Evolutionary conservation across 2,113 vertebrate species (phyloP).

Genomic region (Rhynchomys soricoides): DNA sequence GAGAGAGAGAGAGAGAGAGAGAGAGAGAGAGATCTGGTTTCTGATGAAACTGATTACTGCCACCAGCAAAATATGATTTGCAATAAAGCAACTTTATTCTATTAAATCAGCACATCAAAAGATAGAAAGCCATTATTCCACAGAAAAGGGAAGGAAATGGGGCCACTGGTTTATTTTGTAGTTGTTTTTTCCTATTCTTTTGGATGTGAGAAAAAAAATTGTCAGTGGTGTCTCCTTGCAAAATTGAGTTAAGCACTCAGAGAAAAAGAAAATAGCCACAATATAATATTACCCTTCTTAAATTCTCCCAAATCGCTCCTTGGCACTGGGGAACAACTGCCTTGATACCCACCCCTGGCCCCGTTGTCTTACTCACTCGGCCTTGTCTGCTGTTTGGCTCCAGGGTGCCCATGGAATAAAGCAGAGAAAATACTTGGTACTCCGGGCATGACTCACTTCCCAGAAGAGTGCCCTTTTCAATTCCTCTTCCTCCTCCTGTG

Average conservation of each 20-base stretch:
- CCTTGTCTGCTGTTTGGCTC: conserved; percentile 67
- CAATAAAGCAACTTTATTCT: background rate
- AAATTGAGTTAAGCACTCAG: conserved; percentile 69
- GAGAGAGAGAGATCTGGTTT: background rate
- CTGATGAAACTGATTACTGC: conserved; percentile 19
- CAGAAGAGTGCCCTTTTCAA: conserved; percentile 54
- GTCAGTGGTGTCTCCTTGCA: conserved; percentile 55
- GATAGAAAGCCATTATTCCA: conserved; percentile 64
- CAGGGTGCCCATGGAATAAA: conserved; percentile 61
- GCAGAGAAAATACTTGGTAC: conserved; percentile 64
- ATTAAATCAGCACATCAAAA: conserved; percentile 73
- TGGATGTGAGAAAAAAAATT: conserved; percentile 35
- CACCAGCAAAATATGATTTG: conserved; percentile 52
- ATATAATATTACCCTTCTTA: conserved; percentile 56
- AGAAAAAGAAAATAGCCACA: conserved; percentile 51
- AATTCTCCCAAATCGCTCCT: conserved; percentile 39
- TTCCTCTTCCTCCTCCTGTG: conserved; percentile 71
- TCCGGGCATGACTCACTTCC: conserved; percentile 70
- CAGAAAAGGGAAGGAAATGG: conserved; percentile 72
- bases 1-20: background rate
- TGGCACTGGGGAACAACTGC: conserved; percentile 65
- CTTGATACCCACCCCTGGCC: background rate
- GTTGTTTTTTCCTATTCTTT: conserved; percentile 67
- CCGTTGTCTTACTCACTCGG: background rate
- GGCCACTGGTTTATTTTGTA: conserved; percentile 62